A percentile compares a stretch with the other conserved stretches of the same genome.
Conservation (phyloP, 2,888 invertebrate genomes). For the Himalopsyche kuldschensis region DNA sequence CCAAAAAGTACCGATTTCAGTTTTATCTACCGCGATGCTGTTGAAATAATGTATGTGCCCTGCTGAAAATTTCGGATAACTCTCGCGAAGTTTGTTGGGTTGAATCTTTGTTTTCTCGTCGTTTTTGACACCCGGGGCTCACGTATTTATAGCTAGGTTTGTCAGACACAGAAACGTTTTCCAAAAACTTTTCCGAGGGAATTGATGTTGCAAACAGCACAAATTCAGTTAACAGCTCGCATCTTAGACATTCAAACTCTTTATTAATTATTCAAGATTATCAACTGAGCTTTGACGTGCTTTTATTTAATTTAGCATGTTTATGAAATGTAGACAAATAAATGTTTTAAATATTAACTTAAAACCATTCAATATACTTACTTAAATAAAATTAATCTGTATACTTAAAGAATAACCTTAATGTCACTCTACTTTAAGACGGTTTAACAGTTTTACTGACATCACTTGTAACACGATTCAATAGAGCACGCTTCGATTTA, state of each 20-base stretch:
- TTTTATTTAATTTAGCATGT: background rate
- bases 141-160: background rate
- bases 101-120: background rate
- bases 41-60: constrained; percentile 13
- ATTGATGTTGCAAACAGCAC: background rate
- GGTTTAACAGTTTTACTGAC: no score
- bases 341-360: background rate
- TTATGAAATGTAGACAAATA: background rate
- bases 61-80: constrained; percentile 12
- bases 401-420: no score
- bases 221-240: background rate
- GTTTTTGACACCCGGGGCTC: background rate
- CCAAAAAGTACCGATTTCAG: constrained; percentile 23
- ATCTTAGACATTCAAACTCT: background rate
- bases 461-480: no score
- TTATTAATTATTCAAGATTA: background rate
- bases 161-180: background rate
- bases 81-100: background rate
- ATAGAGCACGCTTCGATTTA: no score
- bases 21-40: constrained; percentile 27
- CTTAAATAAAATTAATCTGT: no score
- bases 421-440: no score
- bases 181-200: background rate
- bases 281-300: background rate
- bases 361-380: background rate